Evolutionary conservation across 2,113 vertebrate species (phyloP).

Genomic region (Ranitomeya variabilis): DNA sequence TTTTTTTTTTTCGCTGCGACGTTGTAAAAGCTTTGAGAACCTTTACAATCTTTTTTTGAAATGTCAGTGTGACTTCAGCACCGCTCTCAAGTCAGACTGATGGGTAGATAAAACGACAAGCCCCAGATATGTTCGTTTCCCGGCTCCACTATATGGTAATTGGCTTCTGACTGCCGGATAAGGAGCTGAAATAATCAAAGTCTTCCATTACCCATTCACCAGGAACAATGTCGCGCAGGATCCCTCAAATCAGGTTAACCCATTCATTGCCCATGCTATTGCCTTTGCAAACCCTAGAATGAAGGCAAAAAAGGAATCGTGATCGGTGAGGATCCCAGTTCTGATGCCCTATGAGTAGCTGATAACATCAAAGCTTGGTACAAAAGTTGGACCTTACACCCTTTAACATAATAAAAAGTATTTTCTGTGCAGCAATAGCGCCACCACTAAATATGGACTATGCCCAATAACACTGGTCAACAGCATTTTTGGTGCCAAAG

Average conservation of each 20-base stretch:
- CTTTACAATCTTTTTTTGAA: conserved; percentile 33
- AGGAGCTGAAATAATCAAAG: conserved; percentile 53
- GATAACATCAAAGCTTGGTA: too few relatives aligned
- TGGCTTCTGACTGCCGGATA: conserved; percentile 51
- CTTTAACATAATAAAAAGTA: too few relatives aligned
- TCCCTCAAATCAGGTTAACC: conserved; percentile 33
- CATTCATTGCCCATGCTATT: not conserved
- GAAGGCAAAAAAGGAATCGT: not conserved
- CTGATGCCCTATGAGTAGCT: too few relatives aligned
- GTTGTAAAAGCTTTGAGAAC: conserved; percentile 27
- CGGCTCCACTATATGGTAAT: conserved; percentile 47
- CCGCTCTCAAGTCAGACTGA: conserved; percentile 35
- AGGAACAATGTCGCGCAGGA: conserved; percentile 36
- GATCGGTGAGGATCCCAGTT: too few relatives aligned
- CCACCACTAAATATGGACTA: too few relatives aligned
- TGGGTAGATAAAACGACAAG: conserved; percentile 45
- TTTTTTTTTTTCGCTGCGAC: not conserved
- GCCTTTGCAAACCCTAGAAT: too few relatives aligned
- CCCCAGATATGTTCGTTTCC: conserved; percentile 25
- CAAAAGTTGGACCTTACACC: too few relatives aligned
- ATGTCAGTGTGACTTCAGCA: conserved; percentile 49
- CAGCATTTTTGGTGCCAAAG: too few relatives aligned
- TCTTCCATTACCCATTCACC: conserved; percentile 41
- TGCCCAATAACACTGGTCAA: too few relatives aligned
- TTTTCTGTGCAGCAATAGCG: too few relatives aligned